Conservation (phyloP, 2,113 vertebrate genomes). For the Sebastes fasciatus region DNA sequence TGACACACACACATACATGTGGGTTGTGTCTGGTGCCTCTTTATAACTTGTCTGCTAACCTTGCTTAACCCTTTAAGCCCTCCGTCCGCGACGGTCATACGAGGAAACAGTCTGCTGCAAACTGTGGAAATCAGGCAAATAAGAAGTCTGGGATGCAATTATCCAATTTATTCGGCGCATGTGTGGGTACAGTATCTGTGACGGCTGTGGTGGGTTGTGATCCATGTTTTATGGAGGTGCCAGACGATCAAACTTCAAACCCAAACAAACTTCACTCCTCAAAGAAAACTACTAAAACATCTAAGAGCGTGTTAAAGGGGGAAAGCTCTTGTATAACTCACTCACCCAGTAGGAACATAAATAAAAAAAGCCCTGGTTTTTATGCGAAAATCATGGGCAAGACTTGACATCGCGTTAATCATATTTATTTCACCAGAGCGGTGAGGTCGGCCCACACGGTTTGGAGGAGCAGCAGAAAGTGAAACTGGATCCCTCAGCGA, state of each 20-base stretch:
- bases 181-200: slow-evolving; percentile 29
- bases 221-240: slow-evolving; percentile 49
- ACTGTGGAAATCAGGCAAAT: slow-evolving; percentile 44
- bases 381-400: slow-evolving; percentile 18
- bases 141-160: slow-evolving; percentile 54
- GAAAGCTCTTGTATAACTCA: neutral
- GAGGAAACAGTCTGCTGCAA: slow-evolving; percentile 48
- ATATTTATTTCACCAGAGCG: slow-evolving; percentile 32
- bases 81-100: slow-evolving; percentile 8
- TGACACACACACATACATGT: slow-evolving; percentile 18
- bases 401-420: slow-evolving; percentile 10
- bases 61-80: slow-evolving; percentile 29
- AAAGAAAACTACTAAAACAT: slow-evolving; percentile 23
- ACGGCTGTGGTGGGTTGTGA: slow-evolving; percentile 36
- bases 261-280: slow-evolving; percentile 43
- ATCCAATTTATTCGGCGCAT: slow-evolving; percentile 49
- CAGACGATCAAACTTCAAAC: slow-evolving; percentile 48
- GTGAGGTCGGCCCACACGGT: neutral
- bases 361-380: slow-evolving; percentile 27
- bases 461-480: neutral
- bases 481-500: neutral
- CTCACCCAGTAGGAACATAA: slow-evolving; percentile 1
- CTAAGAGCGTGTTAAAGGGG: slow-evolving; percentile 10
- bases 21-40: slow-evolving; percentile 43
- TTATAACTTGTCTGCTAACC: slow-evolving; percentile 44